Evolutionary conservation across 2,113 vertebrate species (phyloP), one percentile per base, ranked within the genome.

Genomic region (Puma concolor): DNA sequence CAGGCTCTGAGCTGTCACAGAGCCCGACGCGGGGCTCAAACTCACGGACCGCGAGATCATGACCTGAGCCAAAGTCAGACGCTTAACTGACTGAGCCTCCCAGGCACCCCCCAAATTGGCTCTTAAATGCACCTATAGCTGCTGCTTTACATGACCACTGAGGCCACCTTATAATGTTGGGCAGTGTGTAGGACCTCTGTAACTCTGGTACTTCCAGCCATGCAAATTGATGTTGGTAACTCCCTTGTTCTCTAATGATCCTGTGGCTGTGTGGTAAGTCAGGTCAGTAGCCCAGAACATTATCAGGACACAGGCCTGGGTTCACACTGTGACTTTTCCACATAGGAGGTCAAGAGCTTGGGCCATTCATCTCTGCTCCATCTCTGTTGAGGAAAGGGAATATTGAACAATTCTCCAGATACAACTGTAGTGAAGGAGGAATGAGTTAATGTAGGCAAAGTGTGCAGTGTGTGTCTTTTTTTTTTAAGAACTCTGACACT

Each of bases 221-320:
- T 2, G 21, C 25, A 7, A 36, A 15, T 0, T 0, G 27, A 16
- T 27, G 33, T 33, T 33, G 31, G 16, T 44, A 63, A 15, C 31
- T 31, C 29, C 57, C 17, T n/a, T 23, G 10, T 13, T 16, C 4
- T 3, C 3, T 5, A 25, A 9, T 12, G 10, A 81, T 9, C 87
- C 17, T 8, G 6, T 1, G 11, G 15, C 72, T 85, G 16, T 64
- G 15, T 36, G 71, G 15, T 25, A 21, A 67, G 27, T 57, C 36
- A 36, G 48, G 48, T 41, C 64, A 57, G 48, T 19, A 1, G 23
- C 10, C 9, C 44, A 66, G 72, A 36, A 25, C 25, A 36, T 15
- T 44, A 64, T 11, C 63, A 50, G 25, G 48, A 31, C 0, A 17
- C 17, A 67, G 54, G 54, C 54, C 25, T 9, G 12, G 10, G 11